Conservation (phyloP, 2,797 vertebrate species). For the Staurois parvus region DNA sequence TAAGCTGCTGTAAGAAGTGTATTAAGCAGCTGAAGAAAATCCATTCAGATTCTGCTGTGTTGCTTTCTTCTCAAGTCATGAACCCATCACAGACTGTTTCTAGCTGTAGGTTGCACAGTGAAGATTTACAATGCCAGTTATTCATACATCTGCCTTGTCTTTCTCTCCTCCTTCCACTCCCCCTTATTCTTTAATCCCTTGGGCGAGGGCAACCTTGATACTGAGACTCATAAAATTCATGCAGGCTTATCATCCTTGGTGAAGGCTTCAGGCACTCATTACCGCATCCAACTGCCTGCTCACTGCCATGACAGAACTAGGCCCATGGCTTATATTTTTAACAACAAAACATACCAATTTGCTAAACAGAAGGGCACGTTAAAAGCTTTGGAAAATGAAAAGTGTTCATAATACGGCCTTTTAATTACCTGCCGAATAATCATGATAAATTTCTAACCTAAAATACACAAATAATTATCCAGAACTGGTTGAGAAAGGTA, state of each 20-base stretch:
- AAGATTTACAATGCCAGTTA: conserved; percentile 93
- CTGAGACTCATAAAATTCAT: conserved; percentile 89
- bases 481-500: conserved; percentile 7
- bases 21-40: conserved; percentile 93
- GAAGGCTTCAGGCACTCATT: conserved; percentile 82
- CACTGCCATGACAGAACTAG: conserved; percentile 78
- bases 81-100: conserved; percentile 88
- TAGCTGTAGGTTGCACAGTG: conserved; percentile 90
- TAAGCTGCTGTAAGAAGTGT: conserved; percentile 93
- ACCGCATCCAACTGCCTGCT: conserved; percentile 75
- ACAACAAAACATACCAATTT: conserved; percentile 67
- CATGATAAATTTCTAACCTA: conserved; percentile 62
- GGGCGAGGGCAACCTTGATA: conserved; percentile 89
- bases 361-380: conserved; percentile 65
- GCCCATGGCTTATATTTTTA: conserved; percentile 78
- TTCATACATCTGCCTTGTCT: conserved; percentile 87
- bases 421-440: conserved; percentile 68
- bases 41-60: conserved; percentile 84
- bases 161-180: conserved; percentile 65
- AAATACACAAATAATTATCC: conserved; percentile 58
- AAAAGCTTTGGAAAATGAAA: conserved; percentile 61
- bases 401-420: conserved; percentile 62
- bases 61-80: conserved; percentile 87
- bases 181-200: conserved; percentile 84
- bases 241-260: conserved; percentile 88